Percentiles rank a stretch among this genome's conserved stretches.
phyloP scores from a whole-genome alignment of 2,113 vertebrate species.

The Alouatta palliata region DNA sequence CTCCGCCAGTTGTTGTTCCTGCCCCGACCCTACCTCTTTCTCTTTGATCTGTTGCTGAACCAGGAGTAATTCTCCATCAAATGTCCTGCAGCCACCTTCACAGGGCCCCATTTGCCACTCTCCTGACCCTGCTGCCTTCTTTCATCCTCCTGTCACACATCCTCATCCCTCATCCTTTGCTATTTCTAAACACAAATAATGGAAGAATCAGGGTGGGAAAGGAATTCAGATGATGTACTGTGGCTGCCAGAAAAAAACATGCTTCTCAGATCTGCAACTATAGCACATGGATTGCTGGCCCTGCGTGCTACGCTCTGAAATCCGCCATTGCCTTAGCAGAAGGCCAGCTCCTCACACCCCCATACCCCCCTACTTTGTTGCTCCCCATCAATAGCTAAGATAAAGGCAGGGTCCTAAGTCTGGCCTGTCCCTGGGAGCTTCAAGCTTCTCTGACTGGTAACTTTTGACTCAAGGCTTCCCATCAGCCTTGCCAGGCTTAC shows the following conservation, averaged over 20 bases:
- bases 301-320: background rate
- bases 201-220: background rate
- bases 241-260: background rate
- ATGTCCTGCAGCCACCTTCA: background rate
- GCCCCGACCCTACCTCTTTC: background rate
- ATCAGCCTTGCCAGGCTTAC: background rate
- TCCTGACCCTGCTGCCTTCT: background rate
- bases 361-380: rapidly evolving
- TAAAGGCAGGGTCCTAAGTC: background rate
- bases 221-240: background rate
- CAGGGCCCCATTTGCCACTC: background rate
- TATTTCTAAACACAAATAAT: slow-evolving; percentile 7
- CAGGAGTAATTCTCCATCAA: background rate
- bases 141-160: background rate
- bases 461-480: background rate
- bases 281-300: background rate
- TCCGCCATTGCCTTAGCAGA: background rate
- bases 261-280: background rate
- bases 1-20: background rate
- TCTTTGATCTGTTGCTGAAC: background rate
- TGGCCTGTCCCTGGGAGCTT: too few species aligned
- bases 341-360: too few species aligned
- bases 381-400: background rate
- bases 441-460: background rate
- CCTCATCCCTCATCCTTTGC: background rate